A percentile compares a stretch with the other conserved stretches of the same genome.
Evolutionary conservation across 2,113 vertebrate genomes (phyloP).

Genomic region (Cebus imitator): DNA sequence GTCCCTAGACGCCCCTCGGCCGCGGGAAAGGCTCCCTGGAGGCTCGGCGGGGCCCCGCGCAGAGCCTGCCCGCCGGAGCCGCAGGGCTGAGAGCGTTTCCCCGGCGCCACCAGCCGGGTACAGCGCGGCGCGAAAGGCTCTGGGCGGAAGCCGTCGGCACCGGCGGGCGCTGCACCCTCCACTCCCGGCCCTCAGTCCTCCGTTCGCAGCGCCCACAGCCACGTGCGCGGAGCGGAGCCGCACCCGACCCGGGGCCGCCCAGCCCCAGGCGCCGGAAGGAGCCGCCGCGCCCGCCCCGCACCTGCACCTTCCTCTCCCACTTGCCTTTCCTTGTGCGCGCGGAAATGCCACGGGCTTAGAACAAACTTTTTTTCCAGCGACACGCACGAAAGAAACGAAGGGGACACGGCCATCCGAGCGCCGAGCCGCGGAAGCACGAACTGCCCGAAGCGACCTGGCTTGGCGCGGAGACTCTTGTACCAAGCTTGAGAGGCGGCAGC

Average conservation of each 20-base stretch:
- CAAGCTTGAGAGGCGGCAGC: not conserved
- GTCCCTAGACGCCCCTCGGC: not conserved
- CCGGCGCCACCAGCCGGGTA: not conserved
- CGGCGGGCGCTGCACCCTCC: not conserved
- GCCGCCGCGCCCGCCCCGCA: not conserved
- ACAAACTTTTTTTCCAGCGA: not conserved
- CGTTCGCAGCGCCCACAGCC: not conserved
- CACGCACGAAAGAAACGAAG: not conserved
- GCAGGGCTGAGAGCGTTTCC: not conserved
- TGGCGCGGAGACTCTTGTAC: not conserved
- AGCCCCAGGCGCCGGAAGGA: not conserved
- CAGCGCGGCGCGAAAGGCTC: not conserved
- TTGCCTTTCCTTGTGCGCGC: not conserved
- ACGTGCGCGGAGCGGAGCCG: not conserved
- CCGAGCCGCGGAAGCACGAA: not conserved
- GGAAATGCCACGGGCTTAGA: not conserved
- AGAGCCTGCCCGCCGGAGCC: not conserved
- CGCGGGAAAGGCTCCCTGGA: not conserved
- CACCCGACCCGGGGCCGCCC: not conserved
- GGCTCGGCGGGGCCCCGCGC: not conserved
- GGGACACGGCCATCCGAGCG: not conserved
- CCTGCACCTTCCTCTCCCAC: slow-evolving; percentile 45
- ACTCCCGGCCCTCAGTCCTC: not conserved
- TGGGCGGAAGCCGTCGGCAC: not conserved
- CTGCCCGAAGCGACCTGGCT: not conserved